Evolutionary conservation across 2,113 vertebrate species (phyloP).

Genomic region (Neotragus pygmaeus): DNA sequence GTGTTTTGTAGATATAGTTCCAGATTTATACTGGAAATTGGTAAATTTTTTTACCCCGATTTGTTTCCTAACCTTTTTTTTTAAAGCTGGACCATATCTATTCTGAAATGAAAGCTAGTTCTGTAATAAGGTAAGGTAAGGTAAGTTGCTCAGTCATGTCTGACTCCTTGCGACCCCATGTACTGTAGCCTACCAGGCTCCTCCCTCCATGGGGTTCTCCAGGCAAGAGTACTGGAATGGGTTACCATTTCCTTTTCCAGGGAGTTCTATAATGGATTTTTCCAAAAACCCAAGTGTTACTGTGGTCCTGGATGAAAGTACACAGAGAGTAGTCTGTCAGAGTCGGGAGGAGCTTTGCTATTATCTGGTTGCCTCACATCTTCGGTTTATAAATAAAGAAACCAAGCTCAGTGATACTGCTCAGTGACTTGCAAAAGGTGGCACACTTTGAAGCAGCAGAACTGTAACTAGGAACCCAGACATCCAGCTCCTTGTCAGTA

Average conservation of each 20-base stretch:
- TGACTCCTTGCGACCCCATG: too few relatives aligned
- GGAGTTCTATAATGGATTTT: neutral
- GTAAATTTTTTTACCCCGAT: neutral
- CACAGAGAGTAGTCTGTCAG: neutral
- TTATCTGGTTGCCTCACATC: neutral
- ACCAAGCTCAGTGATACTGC: neutral
- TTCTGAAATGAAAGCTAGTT: neutral
- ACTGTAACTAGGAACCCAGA: neutral
- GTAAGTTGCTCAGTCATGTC: too few relatives aligned
- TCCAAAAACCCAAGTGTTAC: neutral
- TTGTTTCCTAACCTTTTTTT: neutral
- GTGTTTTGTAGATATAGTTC: neutral
- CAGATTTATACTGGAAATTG: neutral
- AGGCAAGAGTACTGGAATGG: too few relatives aligned
- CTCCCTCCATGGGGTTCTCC: too few relatives aligned
- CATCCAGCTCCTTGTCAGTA: neutral
- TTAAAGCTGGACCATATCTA: neutral
- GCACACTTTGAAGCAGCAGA: neutral
- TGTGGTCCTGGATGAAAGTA: neutral
- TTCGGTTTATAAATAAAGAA: neutral
- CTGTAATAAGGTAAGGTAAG: too few relatives aligned
- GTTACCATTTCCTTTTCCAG: too few relatives aligned
- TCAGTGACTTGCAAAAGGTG: neutral
- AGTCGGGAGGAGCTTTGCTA: neutral
- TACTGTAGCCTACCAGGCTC: too few relatives aligned